phyloP scores from a whole-genome alignment of 1,140 invertebrate genomes.

The Cotesia glomerata region DNA sequence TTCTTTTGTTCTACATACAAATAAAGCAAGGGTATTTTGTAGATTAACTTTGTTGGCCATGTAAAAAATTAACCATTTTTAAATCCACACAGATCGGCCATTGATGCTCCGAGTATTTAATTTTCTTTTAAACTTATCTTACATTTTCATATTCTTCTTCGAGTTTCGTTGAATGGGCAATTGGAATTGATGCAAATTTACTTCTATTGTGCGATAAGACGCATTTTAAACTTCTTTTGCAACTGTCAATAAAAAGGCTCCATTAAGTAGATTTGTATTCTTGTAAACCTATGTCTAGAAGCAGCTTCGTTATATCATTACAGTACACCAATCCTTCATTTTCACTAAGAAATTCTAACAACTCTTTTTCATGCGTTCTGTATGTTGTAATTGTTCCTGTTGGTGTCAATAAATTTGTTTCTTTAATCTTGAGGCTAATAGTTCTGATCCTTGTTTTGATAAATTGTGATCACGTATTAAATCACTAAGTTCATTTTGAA shows the following conservation, averaged over 20 bases:
- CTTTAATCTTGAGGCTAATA: slow-evolving; percentile 40
- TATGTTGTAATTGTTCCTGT: slow-evolving; percentile 19
- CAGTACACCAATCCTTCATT: slow-evolving; percentile 9
- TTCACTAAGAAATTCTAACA: slow-evolving; percentile 2
- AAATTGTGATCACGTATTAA: too few relatives aligned
- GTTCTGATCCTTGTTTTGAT: too few relatives aligned
- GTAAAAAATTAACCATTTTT: slow-evolving; percentile 9
- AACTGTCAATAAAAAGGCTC: slow-evolving; percentile 6
- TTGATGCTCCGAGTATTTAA: neutral
- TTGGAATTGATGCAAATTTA: neutral
- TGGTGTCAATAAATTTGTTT: slow-evolving; percentile 5
- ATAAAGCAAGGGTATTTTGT: slow-evolving; percentile 52
- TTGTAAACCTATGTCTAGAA: slow-evolving; percentile 4
- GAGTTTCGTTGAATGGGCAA: slow-evolving; percentile 4
- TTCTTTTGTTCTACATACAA: slow-evolving; percentile 45
- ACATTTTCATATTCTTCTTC: slow-evolving; percentile 12
- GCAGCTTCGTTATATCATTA: slow-evolving; percentile 14
- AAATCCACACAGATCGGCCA: slow-evolving; percentile 1
- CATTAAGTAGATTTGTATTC: neutral
- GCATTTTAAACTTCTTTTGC: slow-evolving; percentile 7
- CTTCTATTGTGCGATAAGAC: slow-evolving; percentile 9
- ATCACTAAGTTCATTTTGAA: slow-evolving; percentile 44
- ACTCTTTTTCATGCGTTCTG: slow-evolving; percentile 6
- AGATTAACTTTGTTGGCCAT: slow-evolving; percentile 49
- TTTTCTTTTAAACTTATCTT: neutral